Percentiles rank a stretch among this genome's conserved stretches.
phyloP scores from a whole-genome alignment of 2,888 invertebrate genomes.

The Andrena chrysosceles region DNA sequence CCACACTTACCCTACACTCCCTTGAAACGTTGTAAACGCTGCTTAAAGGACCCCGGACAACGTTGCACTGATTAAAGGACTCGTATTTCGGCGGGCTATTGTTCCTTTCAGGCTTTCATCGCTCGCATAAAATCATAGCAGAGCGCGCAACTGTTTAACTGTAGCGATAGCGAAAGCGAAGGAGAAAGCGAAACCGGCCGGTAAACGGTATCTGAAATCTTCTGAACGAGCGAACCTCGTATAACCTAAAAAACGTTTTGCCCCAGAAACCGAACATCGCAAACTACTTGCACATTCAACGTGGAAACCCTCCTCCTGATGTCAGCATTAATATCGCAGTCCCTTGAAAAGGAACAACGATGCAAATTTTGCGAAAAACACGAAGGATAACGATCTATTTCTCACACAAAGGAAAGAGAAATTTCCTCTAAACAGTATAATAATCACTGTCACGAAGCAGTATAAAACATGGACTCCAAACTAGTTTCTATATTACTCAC shows the following conservation, averaged over 20 bases:
- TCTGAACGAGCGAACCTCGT: slow-evolving; percentile 27
- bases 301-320: no score
- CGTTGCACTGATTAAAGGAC: slow-evolving; percentile 9
- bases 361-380: slow-evolving; percentile 27
- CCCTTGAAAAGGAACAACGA: not conserved
- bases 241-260: not conserved
- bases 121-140: slow-evolving; percentile 22
- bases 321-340: not conserved
- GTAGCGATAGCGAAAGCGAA: slow-evolving; percentile 70
- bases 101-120: slow-evolving; percentile 49
- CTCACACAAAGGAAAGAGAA: not conserved
- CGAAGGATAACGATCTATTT: not conserved
- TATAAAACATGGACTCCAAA: slow-evolving; percentile 19
- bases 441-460: slow-evolving; percentile 19
- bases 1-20: no score
- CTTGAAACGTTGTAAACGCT: not conserved
- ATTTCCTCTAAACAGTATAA: slow-evolving; percentile 1
- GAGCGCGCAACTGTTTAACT: slow-evolving; percentile 38
- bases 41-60: not conserved
- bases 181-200: slow-evolving; percentile 68
- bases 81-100: not conserved
- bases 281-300: slow-evolving; percentile 15
- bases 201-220: slow-evolving; percentile 48
- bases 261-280: not conserved
- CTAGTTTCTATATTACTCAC: slow-evolving; percentile 14